Base-by-base conservation (phyloP, 2,888 invertebrate genomes). In the Polyommatus iphigenia region DNA sequence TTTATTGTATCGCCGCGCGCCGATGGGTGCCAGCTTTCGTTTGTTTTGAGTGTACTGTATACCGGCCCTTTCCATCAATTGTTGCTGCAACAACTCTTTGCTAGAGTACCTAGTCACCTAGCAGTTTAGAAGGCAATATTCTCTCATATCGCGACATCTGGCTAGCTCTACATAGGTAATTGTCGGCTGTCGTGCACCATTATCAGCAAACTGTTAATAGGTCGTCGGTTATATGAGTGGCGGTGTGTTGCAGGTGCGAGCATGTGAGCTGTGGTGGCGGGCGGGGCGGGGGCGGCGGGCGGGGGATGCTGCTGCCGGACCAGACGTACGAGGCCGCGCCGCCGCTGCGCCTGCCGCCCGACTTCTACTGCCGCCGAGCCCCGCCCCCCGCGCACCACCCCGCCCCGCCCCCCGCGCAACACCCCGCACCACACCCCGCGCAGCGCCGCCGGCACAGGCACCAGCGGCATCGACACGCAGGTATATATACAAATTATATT, bases 251-350 rank as follows among this genome's bases (percentile, higher is more conserved):
- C 71, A 78, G 71, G 41, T 78, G 57, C 73, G 41, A 77, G 76
- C 29, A 71, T 24, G 57, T 59, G 78, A 41, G 79, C 57, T 46
- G 46, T 72, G 72, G 79, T 78, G 76, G 79, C 78, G 80, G 76
- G 80, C 77, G 46, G 77, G 79, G 81, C 81, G 78, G 80, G 81
- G 84, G 84, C 82, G 83, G 83, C 83, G 85, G 84, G 81, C 79
- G 84, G 83, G 87, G 79, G 98, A 99, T 95, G 96, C 95, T 97
- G 93, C 95, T 96, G 92, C 97, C 97, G 84, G 97, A 97, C 94
- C 96, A 97, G 94, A 97, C 96, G 85, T 97, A 97, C 94, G 97
- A 97, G 93, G 95, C 80, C 90, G 82, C 95, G 83, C 88, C 85
- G 80, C 88, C 88, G 77, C 95, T 97, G 89, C 95, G 96, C 84